Base-by-base conservation (phyloP, 2,888 invertebrate genomes). In the Amblyjoppa proteus region DNA sequence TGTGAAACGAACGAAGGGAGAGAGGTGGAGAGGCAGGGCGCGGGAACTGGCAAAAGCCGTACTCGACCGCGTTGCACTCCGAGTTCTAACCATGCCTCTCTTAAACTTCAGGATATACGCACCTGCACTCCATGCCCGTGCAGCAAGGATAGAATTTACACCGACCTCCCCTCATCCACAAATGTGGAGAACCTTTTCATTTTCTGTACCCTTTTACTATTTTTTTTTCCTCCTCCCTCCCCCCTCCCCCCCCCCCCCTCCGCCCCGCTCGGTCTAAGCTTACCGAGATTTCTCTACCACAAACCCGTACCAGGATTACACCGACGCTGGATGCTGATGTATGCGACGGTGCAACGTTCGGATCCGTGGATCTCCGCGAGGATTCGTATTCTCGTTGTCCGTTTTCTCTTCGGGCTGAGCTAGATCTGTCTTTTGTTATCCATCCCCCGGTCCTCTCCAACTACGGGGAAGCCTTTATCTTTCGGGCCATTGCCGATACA, bases 21-120 rank as follows among this genome's bases (percentile, higher is more conserved):
- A 13, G 11, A 5, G 78, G 31, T 45, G 13, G 34, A 56, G 13
- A 20, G 11, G 80, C 71, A 70, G 70, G 69, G 79, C 51, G 64
- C 34, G 71, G 64, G 61, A 80, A 80, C 69, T 58, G 68, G 49
- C 61, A 73, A 73, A 71, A 56, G 68, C 58, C 41, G 45, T 31
- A 34, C 58, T 38, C 41, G 41, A 58, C 28, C 61, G 58, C 58
- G 58, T 58, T 58, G 58, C 58, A 58, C 58, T 58, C 25, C 58
- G 58, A 4, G 25, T 58, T 58, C 58, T 58, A 58, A 16, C 58
- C 58, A 28, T 53, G 66, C 79, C 77, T 78, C 78, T 70, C 78
- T 70, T 78, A 78, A 78, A 78, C 78, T 78, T 78, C 70, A 45
- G 45, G 51, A 78, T 78, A 70, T 70, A 78, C 41, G 31, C 58